Percentiles rank a stretch among this genome's conserved stretches.
Evolutionary conservation across 2,888 invertebrate genomes (phyloP).

Genomic region (Mythimna vitellina): DNA sequence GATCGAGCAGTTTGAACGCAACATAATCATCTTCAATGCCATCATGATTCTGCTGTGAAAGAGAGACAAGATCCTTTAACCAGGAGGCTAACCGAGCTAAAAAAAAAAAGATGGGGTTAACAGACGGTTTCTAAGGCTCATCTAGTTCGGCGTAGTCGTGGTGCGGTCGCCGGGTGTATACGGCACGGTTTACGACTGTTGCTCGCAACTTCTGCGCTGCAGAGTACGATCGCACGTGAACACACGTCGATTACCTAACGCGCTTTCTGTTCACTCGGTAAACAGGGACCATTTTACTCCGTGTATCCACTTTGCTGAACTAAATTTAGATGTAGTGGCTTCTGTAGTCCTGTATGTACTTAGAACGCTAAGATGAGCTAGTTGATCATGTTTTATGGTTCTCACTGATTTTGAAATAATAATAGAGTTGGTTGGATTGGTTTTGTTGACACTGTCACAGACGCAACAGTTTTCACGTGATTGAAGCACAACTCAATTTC

Average conservation of each 20-base stretch:
- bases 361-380: constrained; percentile 5
- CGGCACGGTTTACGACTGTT: constrained; percentile 77
- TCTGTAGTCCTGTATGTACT: background rate
- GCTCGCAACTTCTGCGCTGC: constrained; percentile 68
- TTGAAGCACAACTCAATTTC: background rate
- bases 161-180: constrained; percentile 57
- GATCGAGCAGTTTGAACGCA: too few species aligned
- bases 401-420: background rate
- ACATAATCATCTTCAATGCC: too few species aligned
- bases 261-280: constrained; percentile 60
- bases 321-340: constrained; percentile 53
- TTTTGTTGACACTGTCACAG: background rate
- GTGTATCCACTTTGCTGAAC: constrained; percentile 50
- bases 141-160: constrained; percentile 44
- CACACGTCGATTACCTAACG: constrained; percentile 68
- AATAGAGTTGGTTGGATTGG: background rate
- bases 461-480: background rate
- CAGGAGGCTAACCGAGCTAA: background rate
- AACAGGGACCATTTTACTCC: constrained; percentile 51
- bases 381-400: constrained; percentile 6
- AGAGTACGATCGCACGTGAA: constrained; percentile 61
- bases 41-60: too few species aligned
- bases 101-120: background rate
- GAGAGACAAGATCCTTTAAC: too few species aligned
- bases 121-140: constrained; percentile 3